Conservation (phyloP, 2,888 invertebrate species). For the Mantis religiosa region DNA sequence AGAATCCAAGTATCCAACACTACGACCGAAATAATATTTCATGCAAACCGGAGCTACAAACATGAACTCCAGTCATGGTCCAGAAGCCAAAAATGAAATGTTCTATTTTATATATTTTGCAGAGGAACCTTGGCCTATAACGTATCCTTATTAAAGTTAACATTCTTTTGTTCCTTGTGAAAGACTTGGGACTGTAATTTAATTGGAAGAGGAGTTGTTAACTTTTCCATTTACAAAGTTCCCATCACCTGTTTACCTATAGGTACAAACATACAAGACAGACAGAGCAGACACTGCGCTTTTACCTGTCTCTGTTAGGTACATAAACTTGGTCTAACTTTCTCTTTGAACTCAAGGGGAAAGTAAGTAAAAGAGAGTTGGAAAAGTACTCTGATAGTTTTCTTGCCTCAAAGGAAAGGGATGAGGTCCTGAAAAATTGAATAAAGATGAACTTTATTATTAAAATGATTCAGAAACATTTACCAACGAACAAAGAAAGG, state of each 20-base stretch:
- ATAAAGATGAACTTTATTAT: neutral
- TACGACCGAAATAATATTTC: no score
- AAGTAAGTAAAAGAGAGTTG: neutral
- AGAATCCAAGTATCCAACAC: no score
- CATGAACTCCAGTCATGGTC: no score
- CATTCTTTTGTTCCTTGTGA: neutral
- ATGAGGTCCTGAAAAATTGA: neutral
- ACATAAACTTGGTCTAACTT: neutral
- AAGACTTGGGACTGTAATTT: neutral
- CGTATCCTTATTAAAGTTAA: neutral
- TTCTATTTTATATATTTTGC: neutral
- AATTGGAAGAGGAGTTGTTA: neutral
- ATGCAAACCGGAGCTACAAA: no score
- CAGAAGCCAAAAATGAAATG: no score
- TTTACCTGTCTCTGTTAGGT: neutral
- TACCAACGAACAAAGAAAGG: neutral
- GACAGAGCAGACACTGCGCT: neutral
- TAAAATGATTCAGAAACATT: neutral
- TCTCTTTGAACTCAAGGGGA: neutral
- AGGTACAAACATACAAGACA: neutral
- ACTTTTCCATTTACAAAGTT: neutral
- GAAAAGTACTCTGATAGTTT: neutral
- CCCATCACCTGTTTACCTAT: neutral
- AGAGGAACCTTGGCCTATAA: neutral
- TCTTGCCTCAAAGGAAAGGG: neutral